Evolutionary conservation across 2,797 vertebrate genomes (phyloP).

Genomic region (Sarcophilus harrisii): DNA sequence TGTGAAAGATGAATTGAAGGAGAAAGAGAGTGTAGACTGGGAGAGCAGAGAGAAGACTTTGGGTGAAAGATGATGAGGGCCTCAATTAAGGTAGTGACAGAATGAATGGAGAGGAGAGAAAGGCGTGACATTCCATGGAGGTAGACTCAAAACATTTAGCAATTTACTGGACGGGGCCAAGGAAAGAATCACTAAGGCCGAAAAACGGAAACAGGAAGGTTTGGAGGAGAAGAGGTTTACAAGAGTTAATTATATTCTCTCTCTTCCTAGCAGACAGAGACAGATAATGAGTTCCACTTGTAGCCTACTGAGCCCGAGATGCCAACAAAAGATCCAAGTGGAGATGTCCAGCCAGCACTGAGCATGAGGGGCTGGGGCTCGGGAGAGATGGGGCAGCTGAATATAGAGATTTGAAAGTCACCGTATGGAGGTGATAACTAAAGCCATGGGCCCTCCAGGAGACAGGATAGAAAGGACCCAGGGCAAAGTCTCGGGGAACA

Average conservation of each 20-base stretch:
- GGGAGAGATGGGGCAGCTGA: neutral
- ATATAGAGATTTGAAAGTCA: neutral
- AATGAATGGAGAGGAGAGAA: neutral
- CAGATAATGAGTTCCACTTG: neutral
- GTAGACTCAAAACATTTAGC: neutral
- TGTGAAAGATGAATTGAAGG: neutral
- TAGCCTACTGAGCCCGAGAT: neutral
- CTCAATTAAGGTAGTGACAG: neutral
- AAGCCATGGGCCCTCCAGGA: neutral
- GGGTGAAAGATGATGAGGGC: neutral
- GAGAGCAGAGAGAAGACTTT: neutral
- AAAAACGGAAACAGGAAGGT: neutral
- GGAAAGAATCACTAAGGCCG: neutral
- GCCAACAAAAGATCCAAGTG: neutral
- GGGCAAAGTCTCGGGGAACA: neutral
- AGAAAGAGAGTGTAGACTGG: neutral
- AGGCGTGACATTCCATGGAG: neutral
- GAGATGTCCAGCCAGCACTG: neutral
- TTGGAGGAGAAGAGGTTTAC: neutral
- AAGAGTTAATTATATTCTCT: neutral
- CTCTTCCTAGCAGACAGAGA: neutral
- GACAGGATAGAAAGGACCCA: neutral
- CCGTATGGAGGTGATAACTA: neutral
- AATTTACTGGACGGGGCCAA: neutral
- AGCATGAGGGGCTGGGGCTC: neutral